Base-by-base conservation (phyloP, 2,113 vertebrate genomes). In the Corythornis cristatus region DNA sequence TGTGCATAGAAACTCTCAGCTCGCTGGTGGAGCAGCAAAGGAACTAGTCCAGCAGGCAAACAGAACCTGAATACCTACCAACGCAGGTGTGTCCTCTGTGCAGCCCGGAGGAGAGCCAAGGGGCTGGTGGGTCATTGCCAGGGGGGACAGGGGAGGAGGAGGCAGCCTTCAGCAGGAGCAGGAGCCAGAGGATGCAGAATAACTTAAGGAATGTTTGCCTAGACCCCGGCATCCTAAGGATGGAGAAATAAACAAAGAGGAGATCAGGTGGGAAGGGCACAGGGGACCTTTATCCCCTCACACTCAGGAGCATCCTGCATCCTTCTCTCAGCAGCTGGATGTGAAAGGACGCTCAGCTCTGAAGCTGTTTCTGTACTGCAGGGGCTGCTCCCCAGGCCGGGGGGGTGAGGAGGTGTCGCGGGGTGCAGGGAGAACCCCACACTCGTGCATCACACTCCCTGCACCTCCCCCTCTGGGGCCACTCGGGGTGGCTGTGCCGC, bases 41-140 rank as follows among this genome's bases (percentile, higher is more conserved):
- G 71, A 82, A 43, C 28, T 10, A 89, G 45, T 21, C n/a, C 57
- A 83, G 51, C 56, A 66, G 91, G 29, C 60, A 93, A 61, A 89
- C 15, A 86, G 57, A 86, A 81, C 80, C 40, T 35, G 31, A 70
- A 56, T 92, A 97, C 97, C 1, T 97, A 98, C 97, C 98, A 7
- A 97, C 6, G 4, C 98, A 98, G 72, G 22, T 42, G 15, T 93
- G 88, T 74, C 92, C 68, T 7, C 58, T 61, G 48, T 93, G 57
- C 64, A 57, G 68, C 68, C 74, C 50, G 1, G 33, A 51, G 53
- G 57, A 12, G n/a, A 91, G 85, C 0, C 3, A 45, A 81, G 89
- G 12, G 19, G 58, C 11, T 15, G 8, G 15, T 35, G 40, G 71
- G 9, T 77, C 20, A 1, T 31, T 53, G 73, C 45, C 77, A 26